Evolutionary conservation across 2,888 invertebrate genomes (phyloP), one percentile per base, ranked within the genome.

Genomic region (Cryptocheilus praepositus): DNA sequence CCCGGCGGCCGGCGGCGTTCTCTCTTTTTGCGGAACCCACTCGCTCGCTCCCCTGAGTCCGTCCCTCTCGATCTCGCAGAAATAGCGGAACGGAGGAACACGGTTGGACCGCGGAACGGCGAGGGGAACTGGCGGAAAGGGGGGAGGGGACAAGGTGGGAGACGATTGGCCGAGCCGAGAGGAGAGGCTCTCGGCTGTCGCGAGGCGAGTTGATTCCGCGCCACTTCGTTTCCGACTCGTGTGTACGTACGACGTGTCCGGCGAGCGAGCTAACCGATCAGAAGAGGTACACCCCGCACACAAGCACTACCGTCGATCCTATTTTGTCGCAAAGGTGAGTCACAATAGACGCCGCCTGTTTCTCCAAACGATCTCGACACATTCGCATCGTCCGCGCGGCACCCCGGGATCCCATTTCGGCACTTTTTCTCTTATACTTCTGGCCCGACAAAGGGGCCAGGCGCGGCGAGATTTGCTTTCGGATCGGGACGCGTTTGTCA

Each of bases 161-260:
- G 63, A 62, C 61, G 79, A 79, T 79, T 79, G 73, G 76, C 44
- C 52, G 70, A 71, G 59, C 68, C 61, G 64, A 73, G 79, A 71
- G 76, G 76, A 74, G 74, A 76, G 80, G 68, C 67, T 71, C 73
- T 67, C 74, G 60, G 68, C 73, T 78, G 78, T 79, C 71, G 79
- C 75, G 80, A 81, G 61, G 80, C 75, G 72, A 72, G 74, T 73
- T 71, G 73, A 81, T 76, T 77, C 76, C 80, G 81, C 83, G 80
- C 61, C 85, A 86, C 85, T 85, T 85, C 78, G 83, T 83, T 82
- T 80, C 83, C 81, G 80, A 80, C 83, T 81, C 74, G 80, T 83
- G 81, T 72, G 76, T 77, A 73, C 70, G 81, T 79, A 80, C 62
- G 81, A 36, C 56, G 56, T 52, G 52, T 21, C 21, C 21, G 21